Evolutionary conservation across 2,797 vertebrate genomes (phyloP), one percentile per base, ranked within the genome.

Genomic region (Eupleurogrammus muticus): DNA sequence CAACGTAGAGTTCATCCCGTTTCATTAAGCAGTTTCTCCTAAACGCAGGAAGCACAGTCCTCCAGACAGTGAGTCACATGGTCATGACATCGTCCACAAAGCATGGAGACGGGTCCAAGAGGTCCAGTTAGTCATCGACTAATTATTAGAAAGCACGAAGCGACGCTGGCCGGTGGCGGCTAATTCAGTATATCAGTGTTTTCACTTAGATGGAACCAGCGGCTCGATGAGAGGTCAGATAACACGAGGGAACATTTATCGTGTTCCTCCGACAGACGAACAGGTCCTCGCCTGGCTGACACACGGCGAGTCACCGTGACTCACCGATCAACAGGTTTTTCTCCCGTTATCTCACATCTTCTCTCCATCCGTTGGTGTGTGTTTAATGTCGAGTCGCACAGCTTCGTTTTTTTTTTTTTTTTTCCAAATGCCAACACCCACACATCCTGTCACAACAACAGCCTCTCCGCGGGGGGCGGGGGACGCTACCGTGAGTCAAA

Each of bases 361-460:
- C 32, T 11, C 32, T 54, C 57, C 66, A 42, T 73, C 81, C 66
- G 50, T 69, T n/a, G 55, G 62, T 78, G 70, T 77, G 75, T 81
- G 67, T 70, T 83, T 72, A 74, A 83, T 51, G 78, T 65, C 5
- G 19, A 78, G 73, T 76, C 73, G 50, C 52, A 3, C 14, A 52
- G 47, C 56, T 79, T 85, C 68, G 81, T 84, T 82, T n/a, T n/a
- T n/a, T n/a, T n/a, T n/a, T n/a, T n/a, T n/a, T n/a, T n/a, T n/a
- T n/a, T n/a, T 87, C 75, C 79, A 73, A 77, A 80, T 75, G 56
- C 81, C 81, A 83, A 79, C 84, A 78, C 79, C 81, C 73, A 80
- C 80, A 66, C 70, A 74, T 66, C 55, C 73, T 77, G 61, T 78
- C 69, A 66, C 13, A 76, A 66, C 13, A 76, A 72, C 70, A 61